phyloP scores from a whole-genome alignment of 2,888 invertebrate genomes.

The Gari tellinella region DNA sequence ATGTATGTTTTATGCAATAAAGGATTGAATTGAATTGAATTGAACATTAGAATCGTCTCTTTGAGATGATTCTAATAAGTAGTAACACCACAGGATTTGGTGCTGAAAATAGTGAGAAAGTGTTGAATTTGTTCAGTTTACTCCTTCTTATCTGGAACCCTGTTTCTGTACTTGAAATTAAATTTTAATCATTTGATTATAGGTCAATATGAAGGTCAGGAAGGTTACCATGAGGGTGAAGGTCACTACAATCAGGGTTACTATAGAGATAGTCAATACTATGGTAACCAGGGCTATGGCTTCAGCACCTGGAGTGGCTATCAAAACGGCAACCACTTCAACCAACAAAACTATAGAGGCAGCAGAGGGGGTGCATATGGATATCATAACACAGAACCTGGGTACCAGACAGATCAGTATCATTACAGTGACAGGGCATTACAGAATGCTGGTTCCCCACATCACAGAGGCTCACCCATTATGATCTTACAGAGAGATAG shows the following conservation, averaged over 20 bases:
- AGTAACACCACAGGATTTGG: no score
- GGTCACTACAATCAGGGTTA: conserved; percentile 14
- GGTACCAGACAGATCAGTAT: conserved; percentile 29
- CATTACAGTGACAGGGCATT: conserved; percentile 54
- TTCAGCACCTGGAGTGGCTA: conserved; percentile 51
- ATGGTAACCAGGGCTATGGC: conserved; percentile 46
- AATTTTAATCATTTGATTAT: background rate
- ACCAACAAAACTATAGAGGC: conserved; percentile 7
- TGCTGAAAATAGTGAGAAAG: no score
- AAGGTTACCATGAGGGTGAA: conserved; percentile 21
- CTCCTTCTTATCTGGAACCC: no score
- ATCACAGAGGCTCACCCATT: conserved; percentile 68
- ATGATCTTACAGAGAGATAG: conserved; percentile 72
- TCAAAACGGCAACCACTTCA: conserved; percentile 29
- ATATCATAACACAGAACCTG: conserved; percentile 33
- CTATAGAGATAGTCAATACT: conserved; percentile 26
- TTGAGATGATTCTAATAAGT: no score
- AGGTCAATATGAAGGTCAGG: conserved; percentile 30
- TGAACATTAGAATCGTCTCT: no score
- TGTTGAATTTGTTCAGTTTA: no score
- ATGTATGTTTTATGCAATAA: no score
- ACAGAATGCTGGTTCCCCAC: conserved; percentile 52
- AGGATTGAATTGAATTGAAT: no score
- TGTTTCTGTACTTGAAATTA: background rate
- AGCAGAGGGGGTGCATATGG: conserved; percentile 36